A percentile compares a stretch with the other conserved stretches of the same genome.
Conservation (phyloP, 2,797 vertebrate genomes). For the Coranthus polyacanthus region DNA sequence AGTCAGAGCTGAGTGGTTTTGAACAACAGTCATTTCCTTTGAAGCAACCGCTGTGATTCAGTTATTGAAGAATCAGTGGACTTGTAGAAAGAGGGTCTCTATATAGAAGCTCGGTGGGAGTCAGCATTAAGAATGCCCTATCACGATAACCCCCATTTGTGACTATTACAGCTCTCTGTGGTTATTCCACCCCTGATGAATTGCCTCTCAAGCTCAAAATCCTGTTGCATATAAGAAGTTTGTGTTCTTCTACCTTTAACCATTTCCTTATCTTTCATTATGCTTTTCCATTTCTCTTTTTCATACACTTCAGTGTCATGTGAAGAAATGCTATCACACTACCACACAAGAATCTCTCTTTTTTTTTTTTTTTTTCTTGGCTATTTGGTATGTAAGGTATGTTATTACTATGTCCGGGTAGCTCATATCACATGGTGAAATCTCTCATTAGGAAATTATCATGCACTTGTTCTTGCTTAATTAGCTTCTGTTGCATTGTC, state of each 20-base stretch:
- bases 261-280: neutral
- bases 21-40: slow-evolving; percentile 56
- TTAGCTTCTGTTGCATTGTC: slow-evolving; percentile 26
- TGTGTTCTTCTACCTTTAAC: slow-evolving; percentile 8
- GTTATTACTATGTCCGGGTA: neutral
- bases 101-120: no score
- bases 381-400: neutral
- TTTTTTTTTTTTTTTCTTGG: neutral
- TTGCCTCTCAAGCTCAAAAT: slow-evolving; percentile 59
- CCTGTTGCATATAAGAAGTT: slow-evolving; percentile 49
- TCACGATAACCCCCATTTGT: slow-evolving; percentile 64
- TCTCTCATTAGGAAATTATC: slow-evolving; percentile 8
- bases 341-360: neutral
- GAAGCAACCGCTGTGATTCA: slow-evolving; percentile 59
- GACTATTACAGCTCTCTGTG: slow-evolving; percentile 56
- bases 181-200: slow-evolving; percentile 54
- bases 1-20: slow-evolving; percentile 42
- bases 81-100: no score
- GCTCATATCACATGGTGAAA: slow-evolving; percentile 8
- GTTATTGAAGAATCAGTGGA: slow-evolving; percentile 60
- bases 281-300: neutral
- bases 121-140: no score
- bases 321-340: neutral
- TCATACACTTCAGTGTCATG: neutral
- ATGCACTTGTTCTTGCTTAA: slow-evolving; percentile 26